These are phyloP conservation scores for Thalpophila matura DNA, from an alignment of 2,888 invertebrate genomes.

Conservation along the genomic window DNA sequence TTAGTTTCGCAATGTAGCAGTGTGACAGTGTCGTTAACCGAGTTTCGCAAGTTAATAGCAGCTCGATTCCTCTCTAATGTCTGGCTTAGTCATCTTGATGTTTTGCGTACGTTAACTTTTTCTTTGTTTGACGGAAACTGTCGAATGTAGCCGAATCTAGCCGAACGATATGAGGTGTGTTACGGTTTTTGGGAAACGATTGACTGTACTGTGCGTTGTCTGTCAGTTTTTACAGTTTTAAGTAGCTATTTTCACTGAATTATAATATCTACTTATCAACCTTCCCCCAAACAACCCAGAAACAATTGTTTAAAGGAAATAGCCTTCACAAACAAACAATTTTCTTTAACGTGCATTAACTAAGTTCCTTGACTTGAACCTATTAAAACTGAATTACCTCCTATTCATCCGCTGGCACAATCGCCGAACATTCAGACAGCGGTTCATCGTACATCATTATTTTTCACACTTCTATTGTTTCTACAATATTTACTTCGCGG, in stretches of 20 bases:
- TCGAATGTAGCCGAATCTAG: conserved; percentile 14
- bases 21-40: conserved; percentile 66
- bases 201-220: background rate
- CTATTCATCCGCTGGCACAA: conserved; percentile 37
- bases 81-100: conserved; percentile 50
- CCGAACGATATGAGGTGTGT: conserved; percentile 10
- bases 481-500: conserved; percentile 55
- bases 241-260: background rate
- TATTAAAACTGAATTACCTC: conserved; percentile 51
- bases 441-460: conserved; percentile 54
- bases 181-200: background rate
- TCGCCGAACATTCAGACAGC: conserved; percentile 40
- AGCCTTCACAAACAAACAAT: background rate
- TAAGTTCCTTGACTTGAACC: conserved; percentile 51
- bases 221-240: background rate
- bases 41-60: conserved; percentile 65
- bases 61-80: conserved; percentile 58
- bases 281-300: background rate
- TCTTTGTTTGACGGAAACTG: conserved; percentile 43
- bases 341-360: conserved; percentile 11
- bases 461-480: conserved; percentile 57
- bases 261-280: background rate
- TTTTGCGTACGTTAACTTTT: conserved; percentile 33
- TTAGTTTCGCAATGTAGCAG: conserved; percentile 49
- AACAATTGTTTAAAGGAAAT: background rate